These are phyloP conservation scores for Graphium colonna DNA, from an alignment of 2,888 invertebrate genomes.

Conservation along the genomic window DNA sequence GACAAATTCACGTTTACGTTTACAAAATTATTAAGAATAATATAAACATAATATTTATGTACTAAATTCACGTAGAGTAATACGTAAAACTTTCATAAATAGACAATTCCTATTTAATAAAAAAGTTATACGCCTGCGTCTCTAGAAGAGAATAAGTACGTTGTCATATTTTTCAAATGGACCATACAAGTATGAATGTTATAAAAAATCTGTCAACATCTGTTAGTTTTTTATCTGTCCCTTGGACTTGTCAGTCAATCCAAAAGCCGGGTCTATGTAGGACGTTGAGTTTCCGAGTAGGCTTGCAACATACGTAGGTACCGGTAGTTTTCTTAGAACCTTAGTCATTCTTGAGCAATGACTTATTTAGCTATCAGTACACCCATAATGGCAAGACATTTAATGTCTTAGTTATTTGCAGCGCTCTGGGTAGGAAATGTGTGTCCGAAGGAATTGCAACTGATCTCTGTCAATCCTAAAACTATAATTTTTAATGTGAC, in stretches of 20 bases:
- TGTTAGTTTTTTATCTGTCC: not conserved
- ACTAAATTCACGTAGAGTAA: too few species aligned
- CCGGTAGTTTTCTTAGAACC: slow-evolving; percentile 47
- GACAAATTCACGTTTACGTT: too few species aligned
- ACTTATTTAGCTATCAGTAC: slow-evolving; percentile 20
- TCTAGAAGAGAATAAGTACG: too few species aligned
- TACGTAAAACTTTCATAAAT: too few species aligned
- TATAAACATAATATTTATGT: too few species aligned
- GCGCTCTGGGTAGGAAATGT: not conserved
- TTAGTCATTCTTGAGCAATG: slow-evolving; percentile 31
- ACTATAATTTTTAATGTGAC: too few species aligned
- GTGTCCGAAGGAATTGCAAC: not conserved
- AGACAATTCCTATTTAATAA: too few species aligned
- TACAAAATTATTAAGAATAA: too few species aligned
- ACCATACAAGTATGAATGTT: too few species aligned
- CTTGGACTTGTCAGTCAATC: slow-evolving; percentile 13
- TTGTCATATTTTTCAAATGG: too few species aligned
- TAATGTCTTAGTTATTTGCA: not conserved
- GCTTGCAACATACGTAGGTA: slow-evolving; percentile 34
- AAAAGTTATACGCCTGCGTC: too few species aligned
- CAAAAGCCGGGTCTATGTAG: slow-evolving; percentile 17
- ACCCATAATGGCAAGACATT: slow-evolving; percentile 2
- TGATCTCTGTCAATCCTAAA: too few species aligned
- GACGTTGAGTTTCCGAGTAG: slow-evolving; percentile 14
- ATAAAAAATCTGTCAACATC: slow-evolving; percentile 1